Percentiles rank a stretch among this genome's conserved stretches.
phyloP scores from a whole-genome alignment of 2,113 vertebrate species.

The Columba livia region DNA sequence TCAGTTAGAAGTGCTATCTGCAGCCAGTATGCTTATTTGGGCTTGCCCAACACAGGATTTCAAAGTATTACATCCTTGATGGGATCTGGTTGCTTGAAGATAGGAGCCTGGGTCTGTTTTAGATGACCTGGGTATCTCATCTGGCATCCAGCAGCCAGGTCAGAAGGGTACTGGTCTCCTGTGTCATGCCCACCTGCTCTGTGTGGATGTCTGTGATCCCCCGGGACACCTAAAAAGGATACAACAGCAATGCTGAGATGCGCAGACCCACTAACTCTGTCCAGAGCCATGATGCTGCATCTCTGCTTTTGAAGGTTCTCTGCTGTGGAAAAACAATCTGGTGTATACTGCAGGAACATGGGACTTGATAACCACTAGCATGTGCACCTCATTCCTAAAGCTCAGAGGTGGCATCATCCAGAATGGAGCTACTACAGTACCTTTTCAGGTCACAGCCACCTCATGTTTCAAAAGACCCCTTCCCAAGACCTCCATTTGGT shows the following conservation, averaged over 20 bases:
- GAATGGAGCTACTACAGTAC: fast-evolving
- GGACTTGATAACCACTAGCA: neutral
- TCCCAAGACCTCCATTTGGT: neutral
- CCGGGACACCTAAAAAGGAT: neutral
- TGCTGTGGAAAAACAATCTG: neutral
- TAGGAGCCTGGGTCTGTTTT: neutral
- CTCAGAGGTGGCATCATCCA: neutral
- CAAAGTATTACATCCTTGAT: neutral
- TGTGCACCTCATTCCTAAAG: neutral
- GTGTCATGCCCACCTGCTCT: neutral
- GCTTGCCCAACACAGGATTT: neutral
- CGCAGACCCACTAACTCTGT: neutral
- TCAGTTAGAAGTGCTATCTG: neutral
- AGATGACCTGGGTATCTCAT: neutral
- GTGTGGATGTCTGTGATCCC: neutral
- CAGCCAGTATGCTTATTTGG: neutral
- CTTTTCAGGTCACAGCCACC: neutral
- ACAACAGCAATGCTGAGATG: neutral
- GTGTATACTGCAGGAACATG: neutral
- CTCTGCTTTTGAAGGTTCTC: neutral
- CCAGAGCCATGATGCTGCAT: neutral
- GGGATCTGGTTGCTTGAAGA: neutral
- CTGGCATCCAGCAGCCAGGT: neutral
- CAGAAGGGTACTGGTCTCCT: neutral
- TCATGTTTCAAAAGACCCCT: neutral